Evolutionary conservation across 2,113 vertebrate species (phyloP).

Genomic region (Petrocephalus microphthalmus): DNA sequence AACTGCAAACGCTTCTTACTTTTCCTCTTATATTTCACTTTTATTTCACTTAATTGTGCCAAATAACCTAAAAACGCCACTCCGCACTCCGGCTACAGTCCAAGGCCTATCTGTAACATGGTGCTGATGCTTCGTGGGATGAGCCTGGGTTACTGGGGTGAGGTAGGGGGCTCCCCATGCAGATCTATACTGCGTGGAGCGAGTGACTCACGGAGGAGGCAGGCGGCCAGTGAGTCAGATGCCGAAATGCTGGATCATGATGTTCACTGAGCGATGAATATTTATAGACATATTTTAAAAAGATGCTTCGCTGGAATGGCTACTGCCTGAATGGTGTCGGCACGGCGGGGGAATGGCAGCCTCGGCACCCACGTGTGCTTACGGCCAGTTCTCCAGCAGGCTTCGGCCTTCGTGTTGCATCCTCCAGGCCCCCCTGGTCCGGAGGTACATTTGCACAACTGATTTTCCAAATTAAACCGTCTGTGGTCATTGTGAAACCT

Average conservation of each 20-base stretch:
- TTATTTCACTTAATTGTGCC: constrained; percentile 32
- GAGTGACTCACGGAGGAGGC: neutral
- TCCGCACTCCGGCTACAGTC: constrained; percentile 32
- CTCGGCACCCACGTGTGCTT: neutral
- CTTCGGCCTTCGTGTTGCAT: neutral
- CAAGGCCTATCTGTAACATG: constrained; percentile 34
- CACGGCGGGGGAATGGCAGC: neutral
- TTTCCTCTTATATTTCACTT: neutral
- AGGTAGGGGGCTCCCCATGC: neutral
- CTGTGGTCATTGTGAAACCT: neutral
- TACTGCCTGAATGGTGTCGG: neutral
- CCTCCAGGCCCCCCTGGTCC: neutral
- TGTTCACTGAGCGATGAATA: neutral
- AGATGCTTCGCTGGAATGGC: neutral
- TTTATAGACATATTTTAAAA: neutral
- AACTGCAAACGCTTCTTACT: constrained; percentile 12
- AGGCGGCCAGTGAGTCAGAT: neutral
- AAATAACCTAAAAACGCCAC: constrained; percentile 35
- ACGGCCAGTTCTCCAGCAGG: neutral
- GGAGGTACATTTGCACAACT: neutral
- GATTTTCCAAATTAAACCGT: neutral
- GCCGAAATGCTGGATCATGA: neutral
- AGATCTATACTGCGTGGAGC: neutral
- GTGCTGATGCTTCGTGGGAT: constrained; percentile 14
- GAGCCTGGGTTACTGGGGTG: neutral